Conservation (phyloP, 2,113 vertebrate species). For the Tychaedon coryphoeus region DNA sequence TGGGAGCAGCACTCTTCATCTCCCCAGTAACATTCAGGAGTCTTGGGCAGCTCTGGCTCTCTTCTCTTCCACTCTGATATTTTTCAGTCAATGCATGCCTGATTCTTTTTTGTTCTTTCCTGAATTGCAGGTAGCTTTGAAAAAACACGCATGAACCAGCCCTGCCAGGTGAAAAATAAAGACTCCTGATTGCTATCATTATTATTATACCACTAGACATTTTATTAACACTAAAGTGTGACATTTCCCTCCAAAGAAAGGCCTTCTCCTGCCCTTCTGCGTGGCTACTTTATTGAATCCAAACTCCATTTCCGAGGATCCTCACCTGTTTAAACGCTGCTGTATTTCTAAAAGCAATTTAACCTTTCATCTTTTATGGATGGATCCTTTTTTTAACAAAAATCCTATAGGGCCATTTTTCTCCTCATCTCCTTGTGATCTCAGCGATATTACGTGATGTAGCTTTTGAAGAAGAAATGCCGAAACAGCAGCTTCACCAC, state of each 20-base stretch:
- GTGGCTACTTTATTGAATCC: constrained; percentile 63
- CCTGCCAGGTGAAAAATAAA: constrained; percentile 63
- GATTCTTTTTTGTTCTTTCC: constrained; percentile 58
- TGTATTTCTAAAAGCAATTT: constrained; percentile 68
- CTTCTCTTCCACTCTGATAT: constrained; percentile 45
- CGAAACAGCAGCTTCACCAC: constrained; percentile 65
- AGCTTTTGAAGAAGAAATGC: constrained; percentile 71
- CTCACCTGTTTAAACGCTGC: constrained; percentile 63
- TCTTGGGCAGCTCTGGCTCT: constrained; percentile 7
- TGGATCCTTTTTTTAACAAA: constrained; percentile 65
- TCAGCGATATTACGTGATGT: constrained; percentile 62
- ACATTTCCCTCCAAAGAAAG: constrained; percentile 67
- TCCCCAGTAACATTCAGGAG: constrained; percentile 34
- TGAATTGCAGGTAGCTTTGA: constrained; percentile 64
- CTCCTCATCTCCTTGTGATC: constrained; percentile 67
- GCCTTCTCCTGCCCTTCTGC: constrained; percentile 58
- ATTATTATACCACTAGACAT: constrained; percentile 51
- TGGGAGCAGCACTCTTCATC: constrained; percentile 58
- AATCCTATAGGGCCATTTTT: constrained; percentile 69
- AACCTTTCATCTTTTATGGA: constrained; percentile 70
- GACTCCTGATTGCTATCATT: constrained; percentile 62
- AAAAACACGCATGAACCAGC: constrained; percentile 46
- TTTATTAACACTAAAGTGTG: constrained; percentile 62
- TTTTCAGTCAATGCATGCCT: constrained; percentile 44
- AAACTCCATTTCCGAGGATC: constrained; percentile 53